A percentile compares a stretch with the other conserved stretches of the same genome.
phyloP scores from a whole-genome alignment of 2,113 vertebrate genomes.

The Stictonetta naevosa region DNA sequence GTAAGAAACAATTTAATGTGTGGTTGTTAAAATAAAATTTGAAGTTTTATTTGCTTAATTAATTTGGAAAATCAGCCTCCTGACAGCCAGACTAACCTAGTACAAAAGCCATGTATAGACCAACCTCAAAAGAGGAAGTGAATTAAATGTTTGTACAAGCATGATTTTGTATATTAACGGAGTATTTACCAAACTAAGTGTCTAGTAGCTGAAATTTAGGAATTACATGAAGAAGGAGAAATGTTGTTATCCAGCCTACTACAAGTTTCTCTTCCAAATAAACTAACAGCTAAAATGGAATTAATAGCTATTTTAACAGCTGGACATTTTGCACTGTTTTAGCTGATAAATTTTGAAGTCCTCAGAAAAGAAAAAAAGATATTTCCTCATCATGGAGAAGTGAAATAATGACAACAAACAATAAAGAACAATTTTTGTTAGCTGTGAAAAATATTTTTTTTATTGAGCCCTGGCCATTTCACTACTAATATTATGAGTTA shows the following conservation, averaged over 20 bases:
- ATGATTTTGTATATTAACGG: background rate
- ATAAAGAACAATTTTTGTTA: background rate
- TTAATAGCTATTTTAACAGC: background rate
- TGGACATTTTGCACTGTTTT: background rate
- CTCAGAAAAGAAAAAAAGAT: background rate
- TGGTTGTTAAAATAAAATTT: background rate
- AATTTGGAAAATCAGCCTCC: background rate
- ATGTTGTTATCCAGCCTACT: background rate
- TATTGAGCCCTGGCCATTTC: background rate
- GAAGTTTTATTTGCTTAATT: conserved; percentile 6
- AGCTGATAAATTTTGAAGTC: background rate
- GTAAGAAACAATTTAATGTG: background rate
- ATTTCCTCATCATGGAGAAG: background rate
- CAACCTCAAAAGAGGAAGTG: no score
- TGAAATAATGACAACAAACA: background rate
- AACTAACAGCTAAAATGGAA: background rate
- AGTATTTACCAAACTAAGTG: background rate
- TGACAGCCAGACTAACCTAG: background rate
- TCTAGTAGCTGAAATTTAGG: background rate
- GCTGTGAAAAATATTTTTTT: background rate
- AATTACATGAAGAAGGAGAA: background rate
- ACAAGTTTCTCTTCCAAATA: background rate
- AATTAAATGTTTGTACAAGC: background rate
- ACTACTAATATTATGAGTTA: background rate
- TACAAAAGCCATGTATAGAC: background rate